Base-by-base conservation (phyloP, 2,888 invertebrate genomes). In the Scaptomyza polygonia region DNA sequence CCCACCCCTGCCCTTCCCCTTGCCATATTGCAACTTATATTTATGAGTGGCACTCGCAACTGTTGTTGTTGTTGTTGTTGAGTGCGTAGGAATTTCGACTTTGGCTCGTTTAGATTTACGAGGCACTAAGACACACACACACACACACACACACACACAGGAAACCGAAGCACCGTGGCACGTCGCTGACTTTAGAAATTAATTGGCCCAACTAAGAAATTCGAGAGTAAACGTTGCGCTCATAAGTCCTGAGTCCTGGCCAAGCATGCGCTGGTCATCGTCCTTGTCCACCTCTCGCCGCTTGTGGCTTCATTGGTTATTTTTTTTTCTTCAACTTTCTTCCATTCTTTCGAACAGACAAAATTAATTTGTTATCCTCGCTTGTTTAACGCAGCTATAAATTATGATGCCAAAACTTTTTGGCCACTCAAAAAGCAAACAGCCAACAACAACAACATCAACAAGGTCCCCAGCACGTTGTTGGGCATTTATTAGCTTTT, bases 321-420 rank as follows among this genome's bases (percentile, higher is more conserved):
- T 45, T 58, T 30, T 54, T 44, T 39, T 39, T n/a, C n/a, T 16
- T 16, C 39, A 6, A 39, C 36, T 36, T 36, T 14, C 8, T 14
- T 36, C 14, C 14, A 3, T 36, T 52, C 58, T 61, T 62, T 69
- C 75, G 75, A 67, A 68, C 80, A 84, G 84, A 84, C 86, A 86
- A 88, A 88, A 88, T 88, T 86, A 86, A 89, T 89, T 88, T 87
- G 86, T 86, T 88, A 87, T 88, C 89, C 88, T 72, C 77, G 86
- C 81, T 86, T 78, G 86, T 86, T 86, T 81, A 84, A 88, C 84
- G 88, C 84, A 84, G 81, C 87, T 84, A 88, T 86, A 86, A 86
- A 88, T 86, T 88, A 86, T 88, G 85, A 88, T 80, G 77, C 84
- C 80, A 72, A 86, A 84, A 84, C 43, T 86, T 86, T 83, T 84